Evolutionary conservation across 2,888 invertebrate genomes (phyloP).

Genomic region (Kryphioiulus occultus): DNA sequence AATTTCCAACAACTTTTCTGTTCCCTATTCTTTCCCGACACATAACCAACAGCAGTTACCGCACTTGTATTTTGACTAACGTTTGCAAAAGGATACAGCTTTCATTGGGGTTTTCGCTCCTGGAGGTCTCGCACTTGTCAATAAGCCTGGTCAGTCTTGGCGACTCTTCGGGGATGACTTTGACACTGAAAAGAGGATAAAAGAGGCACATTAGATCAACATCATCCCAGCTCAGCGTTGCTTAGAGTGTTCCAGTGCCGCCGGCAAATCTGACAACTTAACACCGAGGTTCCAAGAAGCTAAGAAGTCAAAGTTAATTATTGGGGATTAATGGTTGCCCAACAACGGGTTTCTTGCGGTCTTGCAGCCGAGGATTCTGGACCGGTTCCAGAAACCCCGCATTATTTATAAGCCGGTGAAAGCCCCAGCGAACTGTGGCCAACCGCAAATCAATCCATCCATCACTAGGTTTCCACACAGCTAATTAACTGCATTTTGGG

Average conservation of each 20-base stretch:
- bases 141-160: constrained; percentile 46
- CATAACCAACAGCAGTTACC: no score
- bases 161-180: constrained; percentile 51
- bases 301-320: not conserved
- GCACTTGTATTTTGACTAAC: not conserved
- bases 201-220: not conserved
- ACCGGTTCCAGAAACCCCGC: not conserved
- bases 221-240: no score
- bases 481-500: not conserved
- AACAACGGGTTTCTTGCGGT: not conserved
- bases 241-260: not conserved
- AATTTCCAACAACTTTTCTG: no score
- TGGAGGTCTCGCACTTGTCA: constrained; percentile 49
- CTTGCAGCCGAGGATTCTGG: not conserved
- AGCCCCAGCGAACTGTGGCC: not conserved
- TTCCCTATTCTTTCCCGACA: no score
- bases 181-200: constrained; percentile 49
- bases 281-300: not conserved
- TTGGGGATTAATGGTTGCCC: not conserved
- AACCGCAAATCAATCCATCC: not conserved
- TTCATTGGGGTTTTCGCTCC: constrained; percentile 48
- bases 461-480: not conserved
- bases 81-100: constrained; percentile 51
- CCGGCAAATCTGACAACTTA: not conserved
- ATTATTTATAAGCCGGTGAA: not conserved